These are phyloP conservation scores for Cygnus olor DNA, from an alignment of 2,797 vertebrate species.

Conservation along the genomic window DNA sequence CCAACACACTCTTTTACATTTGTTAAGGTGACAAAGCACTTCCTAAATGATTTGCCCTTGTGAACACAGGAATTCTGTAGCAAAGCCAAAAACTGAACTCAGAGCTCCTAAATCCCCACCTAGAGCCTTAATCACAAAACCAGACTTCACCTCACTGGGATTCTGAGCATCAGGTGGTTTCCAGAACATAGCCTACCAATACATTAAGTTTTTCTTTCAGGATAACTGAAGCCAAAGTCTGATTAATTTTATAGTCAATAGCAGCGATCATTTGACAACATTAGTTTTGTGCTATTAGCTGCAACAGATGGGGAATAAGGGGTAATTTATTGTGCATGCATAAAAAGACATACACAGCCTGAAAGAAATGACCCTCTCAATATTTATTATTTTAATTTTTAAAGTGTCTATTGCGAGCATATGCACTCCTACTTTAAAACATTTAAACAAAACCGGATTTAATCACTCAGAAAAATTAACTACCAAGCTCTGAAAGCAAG, in stretches of 20 bases:
- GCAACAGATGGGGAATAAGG: conserved; percentile 34
- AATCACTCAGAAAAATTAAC: conserved; percentile 49
- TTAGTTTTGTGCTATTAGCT: conserved; percentile 58
- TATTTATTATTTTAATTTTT: conserved; percentile 64
- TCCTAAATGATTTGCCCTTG: conserved; percentile 32
- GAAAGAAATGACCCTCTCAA: conserved; percentile 49
- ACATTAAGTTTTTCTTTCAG: conserved; percentile 35
- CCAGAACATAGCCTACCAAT: background rate
- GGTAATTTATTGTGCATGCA: conserved; percentile 26
- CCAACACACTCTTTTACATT: background rate
- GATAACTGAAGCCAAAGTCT: conserved; percentile 30
- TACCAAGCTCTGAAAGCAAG: background rate
- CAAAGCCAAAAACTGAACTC: conserved; percentile 39
- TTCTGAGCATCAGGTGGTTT: conserved; percentile 1
- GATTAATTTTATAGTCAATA: conserved; percentile 57
- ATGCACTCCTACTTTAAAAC: conserved; percentile 30
- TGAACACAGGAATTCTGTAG: conserved; percentile 27
- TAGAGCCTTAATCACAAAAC: conserved; percentile 29
- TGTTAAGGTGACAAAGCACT: conserved; percentile 53
- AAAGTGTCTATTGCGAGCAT: conserved; percentile 10
- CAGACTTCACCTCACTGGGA: conserved; percentile 2
- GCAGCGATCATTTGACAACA: conserved; percentile 49
- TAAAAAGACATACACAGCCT: conserved; percentile 11
- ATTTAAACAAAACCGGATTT: conserved; percentile 27
- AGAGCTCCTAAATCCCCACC: background rate